Evolutionary conservation across 1,140 invertebrate genomes (phyloP), one percentile per base, ranked within the genome.

Genomic region (Monochamus saltuarius): DNA sequence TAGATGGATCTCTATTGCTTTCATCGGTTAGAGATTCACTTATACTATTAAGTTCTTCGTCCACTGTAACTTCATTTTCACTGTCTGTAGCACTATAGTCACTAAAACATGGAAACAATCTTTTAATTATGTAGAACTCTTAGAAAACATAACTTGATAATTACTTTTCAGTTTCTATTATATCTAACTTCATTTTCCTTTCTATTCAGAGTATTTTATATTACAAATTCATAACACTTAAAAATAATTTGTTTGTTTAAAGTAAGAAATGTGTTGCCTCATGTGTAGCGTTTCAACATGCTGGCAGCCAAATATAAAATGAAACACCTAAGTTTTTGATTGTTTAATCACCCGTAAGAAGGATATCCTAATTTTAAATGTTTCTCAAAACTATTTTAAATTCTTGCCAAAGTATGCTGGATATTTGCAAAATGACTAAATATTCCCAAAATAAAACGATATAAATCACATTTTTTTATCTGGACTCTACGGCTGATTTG

Each of bases 1-100:
- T 43, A 4, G 38, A 22, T 13, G 61, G 62, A 39, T 56, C 61
- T 55, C 60, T 65, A 13, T 59, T 59, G n/a, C 38, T 51, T 38
- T 67, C 63, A 59, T 62, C 61, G 2, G 50, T 62, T 14, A 59
- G 52, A n/a, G 42, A 47, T 46, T 67, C 62, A 55, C 29, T 45
- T 11, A 57, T 29, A 46, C 57, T 61, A 17, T 58, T 38, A 7
- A 53, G 17, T 22, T 67, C 59, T 40, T 64, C 66, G 19, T 66
- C 64, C 37, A 62, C 36, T 49, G 64, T 62, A 38, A 61, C 60
- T 13, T 64, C 59, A 34, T 37, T 45, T 34, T 64, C 62, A 60
- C 64, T 66, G 39, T 67, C 66, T 2, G 65, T 63, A 17, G 43
- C 65, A 60, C 62, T 64, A 49, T 35, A 53, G 34, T 61, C 64